phyloP scores from a whole-genome alignment of 2,797 vertebrate genomes.

The Gila robusta region DNA sequence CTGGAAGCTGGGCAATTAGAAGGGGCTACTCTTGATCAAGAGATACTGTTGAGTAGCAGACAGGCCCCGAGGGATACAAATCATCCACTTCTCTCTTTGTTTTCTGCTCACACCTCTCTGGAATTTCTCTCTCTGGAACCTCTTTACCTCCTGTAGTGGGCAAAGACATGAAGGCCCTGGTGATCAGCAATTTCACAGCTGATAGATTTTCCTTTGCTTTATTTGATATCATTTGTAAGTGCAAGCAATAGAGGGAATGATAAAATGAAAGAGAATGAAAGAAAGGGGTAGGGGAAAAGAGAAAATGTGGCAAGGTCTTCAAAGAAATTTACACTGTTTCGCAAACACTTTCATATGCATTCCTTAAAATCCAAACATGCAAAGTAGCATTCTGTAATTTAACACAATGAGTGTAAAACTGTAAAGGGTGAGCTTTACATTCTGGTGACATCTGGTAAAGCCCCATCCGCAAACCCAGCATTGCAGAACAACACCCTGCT shows the following conservation, averaged over 20 bases:
- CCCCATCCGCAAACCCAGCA: constrained; percentile 36
- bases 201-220: constrained; percentile 75
- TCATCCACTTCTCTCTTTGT: constrained; percentile 40
- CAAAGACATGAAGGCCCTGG: constrained; percentile 76
- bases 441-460: constrained; percentile 51
- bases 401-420: constrained; percentile 66
- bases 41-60: constrained; percentile 57
- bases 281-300: background rate
- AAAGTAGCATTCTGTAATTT: constrained; percentile 43
- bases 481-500: background rate
- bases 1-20: constrained; percentile 67
- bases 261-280: constrained; percentile 1
- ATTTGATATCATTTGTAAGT: constrained; percentile 81
- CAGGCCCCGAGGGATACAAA: constrained; percentile 64
- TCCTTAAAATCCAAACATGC: constrained; percentile 12
- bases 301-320: background rate
- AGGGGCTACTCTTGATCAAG: constrained; percentile 58
- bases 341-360: background rate
- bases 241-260: constrained; percentile 29
- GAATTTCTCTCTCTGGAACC: constrained; percentile 51
- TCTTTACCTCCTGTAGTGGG: constrained; percentile 67
- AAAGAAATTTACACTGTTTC: background rate
- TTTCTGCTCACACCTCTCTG: constrained; percentile 35
- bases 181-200: constrained; percentile 88
- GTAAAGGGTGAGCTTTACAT: constrained; percentile 47